These are phyloP conservation scores for Herpetotheres cachinnans DNA, from an alignment of 2,113 vertebrate genomes.

Conservation along the genomic window DNA sequence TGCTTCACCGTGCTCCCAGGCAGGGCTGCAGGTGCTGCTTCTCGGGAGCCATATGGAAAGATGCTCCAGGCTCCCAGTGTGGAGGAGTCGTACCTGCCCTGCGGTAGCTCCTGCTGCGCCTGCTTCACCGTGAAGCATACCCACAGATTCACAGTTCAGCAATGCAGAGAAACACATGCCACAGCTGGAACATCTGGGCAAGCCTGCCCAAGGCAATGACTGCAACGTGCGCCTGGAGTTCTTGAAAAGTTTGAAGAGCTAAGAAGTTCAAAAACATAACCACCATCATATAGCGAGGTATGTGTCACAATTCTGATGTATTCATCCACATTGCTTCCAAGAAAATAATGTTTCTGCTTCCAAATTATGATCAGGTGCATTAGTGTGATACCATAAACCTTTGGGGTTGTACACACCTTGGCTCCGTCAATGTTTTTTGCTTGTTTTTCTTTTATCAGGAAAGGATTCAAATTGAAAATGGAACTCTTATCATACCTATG, in stretches of 20 bases:
- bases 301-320: background rate
- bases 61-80: background rate
- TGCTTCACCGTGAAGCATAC: background rate
- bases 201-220: background rate
- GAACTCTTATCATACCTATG: conserved; percentile 77
- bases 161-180: background rate
- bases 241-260: background rate
- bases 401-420: background rate
- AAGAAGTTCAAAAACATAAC: background rate
- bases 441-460: conserved; percentile 72
- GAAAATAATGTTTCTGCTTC: background rate
- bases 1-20: background rate
- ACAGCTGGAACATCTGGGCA: background rate
- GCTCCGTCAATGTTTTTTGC: background rate
- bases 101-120: background rate
- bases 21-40: background rate
- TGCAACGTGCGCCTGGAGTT: background rate
- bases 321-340: rapidly evolving
- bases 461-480: conserved; percentile 81
- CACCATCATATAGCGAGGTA: background rate
- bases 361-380: background rate
- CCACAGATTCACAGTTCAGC: background rate
- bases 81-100: background rate
- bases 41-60: background rate
- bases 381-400: background rate